Evolutionary conservation across 2,113 vertebrate species (phyloP).

Genomic region (Phoxinus phoxinus): DNA sequence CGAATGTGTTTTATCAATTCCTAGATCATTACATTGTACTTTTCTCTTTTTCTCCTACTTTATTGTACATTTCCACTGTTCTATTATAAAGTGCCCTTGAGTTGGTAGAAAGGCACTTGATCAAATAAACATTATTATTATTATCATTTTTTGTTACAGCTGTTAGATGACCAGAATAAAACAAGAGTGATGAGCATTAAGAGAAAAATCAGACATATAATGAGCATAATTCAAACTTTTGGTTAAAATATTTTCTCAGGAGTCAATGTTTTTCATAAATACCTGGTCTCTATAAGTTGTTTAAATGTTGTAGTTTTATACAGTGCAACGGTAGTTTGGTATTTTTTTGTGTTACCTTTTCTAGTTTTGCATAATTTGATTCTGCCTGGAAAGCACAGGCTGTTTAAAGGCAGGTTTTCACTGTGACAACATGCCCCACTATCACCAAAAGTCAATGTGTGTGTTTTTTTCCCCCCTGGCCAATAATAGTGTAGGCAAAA

Average conservation of each 20-base stretch:
- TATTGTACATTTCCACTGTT: too few relatives aligned
- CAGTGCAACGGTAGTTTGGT: background rate
- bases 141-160: background rate
- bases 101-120: too few relatives aligned
- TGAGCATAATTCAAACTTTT: background rate
- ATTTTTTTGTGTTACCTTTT: background rate
- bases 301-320: background rate
- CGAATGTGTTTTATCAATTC: background rate
- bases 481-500: background rate
- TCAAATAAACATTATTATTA: too few relatives aligned
- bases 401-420: background rate
- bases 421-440: background rate
- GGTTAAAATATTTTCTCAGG: too few relatives aligned
- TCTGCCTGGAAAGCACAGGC: background rate
- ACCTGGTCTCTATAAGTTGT: background rate
- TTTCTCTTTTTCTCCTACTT: too few relatives aligned
- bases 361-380: background rate
- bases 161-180: background rate
- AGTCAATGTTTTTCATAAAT: background rate
- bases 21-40: background rate
- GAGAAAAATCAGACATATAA: background rate
- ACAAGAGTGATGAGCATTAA: background rate
- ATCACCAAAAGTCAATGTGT: background rate
- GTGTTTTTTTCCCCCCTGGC: background rate
- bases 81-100: too few relatives aligned